Evolutionary conservation across 1,140 invertebrate genomes (phyloP).

Genomic region (Tetramorium simillimum): DNA sequence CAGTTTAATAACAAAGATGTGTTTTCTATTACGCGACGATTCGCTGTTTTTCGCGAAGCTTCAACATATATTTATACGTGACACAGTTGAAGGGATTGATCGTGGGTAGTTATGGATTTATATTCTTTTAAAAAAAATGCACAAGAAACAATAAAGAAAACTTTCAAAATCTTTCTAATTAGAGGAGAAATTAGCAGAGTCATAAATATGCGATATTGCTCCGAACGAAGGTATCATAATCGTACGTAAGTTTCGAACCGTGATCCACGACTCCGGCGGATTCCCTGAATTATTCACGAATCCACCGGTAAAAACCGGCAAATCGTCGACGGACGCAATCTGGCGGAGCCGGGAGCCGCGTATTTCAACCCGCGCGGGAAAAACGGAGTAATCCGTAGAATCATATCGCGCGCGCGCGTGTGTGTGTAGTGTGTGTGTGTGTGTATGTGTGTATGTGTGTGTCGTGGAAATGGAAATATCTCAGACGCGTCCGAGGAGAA

Average conservation of each 20-base stretch:
- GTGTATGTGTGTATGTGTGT: not conserved
- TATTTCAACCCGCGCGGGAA: not conserved
- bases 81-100: not conserved
- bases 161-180: not conserved
- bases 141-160: not conserved
- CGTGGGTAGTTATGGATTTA: not conserved
- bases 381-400: conserved; percentile 14
- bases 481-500: conserved; percentile 50
- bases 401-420: not conserved
- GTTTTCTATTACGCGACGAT: not conserved
- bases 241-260: not conserved
- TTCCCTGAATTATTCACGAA: conserved; percentile 43
- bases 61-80: not conserved
- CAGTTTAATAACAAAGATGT: not conserved
- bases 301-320: not conserved
- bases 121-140: not conserved
- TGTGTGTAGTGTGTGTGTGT: too few relatives aligned
- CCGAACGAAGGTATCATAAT: not conserved
- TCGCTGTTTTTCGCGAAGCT: not conserved
- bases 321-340: conserved; percentile 31
- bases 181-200: not conserved
- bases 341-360: not conserved
- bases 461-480: conserved; percentile 26
- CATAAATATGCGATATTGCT: not conserved
- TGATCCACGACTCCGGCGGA: conserved; percentile 11